These are phyloP conservation scores for Protobothrops mucrosquamatus DNA, from an alignment of 2,113 vertebrate species.

Conservation along the genomic window DNA sequence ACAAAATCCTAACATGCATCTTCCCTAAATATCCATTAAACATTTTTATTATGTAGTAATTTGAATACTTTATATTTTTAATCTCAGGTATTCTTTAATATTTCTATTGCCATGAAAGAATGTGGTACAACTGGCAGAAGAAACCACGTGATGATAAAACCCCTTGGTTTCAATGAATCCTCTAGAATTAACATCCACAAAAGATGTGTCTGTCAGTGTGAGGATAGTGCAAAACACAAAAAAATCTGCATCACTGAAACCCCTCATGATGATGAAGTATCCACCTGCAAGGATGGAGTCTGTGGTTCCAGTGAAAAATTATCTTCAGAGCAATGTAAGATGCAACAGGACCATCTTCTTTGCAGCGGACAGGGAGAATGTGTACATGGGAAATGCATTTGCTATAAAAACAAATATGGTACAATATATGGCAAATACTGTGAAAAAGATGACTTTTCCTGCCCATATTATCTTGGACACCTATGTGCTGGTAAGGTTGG, in stretches of 20 bases:
- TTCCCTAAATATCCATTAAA: not conserved
- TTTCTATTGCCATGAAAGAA: conserved; percentile 81
- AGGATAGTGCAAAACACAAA: conserved; percentile 50
- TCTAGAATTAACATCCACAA: conserved; percentile 74
- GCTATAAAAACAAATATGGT: conserved; percentile 83
- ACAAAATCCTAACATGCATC: not conserved
- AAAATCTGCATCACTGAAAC: conserved; percentile 73
- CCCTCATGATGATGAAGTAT: conserved; percentile 51
- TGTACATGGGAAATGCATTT: conserved; percentile 85
- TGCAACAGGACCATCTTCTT: conserved; percentile 69
- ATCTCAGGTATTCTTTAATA: conserved; percentile 85
- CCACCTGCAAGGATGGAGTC: conserved; percentile 52
- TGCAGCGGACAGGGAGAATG: conserved; percentile 88
- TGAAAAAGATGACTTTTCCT: conserved; percentile 94
- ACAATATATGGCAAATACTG: conserved; percentile 88
- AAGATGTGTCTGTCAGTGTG: conserved; percentile 80
- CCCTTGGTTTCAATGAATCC: conserved; percentile 96
- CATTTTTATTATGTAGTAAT: not conserved
- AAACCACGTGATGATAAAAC: conserved; percentile 75
- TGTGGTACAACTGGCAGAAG: conserved; percentile 76
- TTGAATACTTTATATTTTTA: conserved; percentile 39
- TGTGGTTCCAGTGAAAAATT: conserved; percentile 50
- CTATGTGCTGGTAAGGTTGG: conserved; percentile 85
- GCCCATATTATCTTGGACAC: conserved; percentile 79
- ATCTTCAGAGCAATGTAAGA: conserved; percentile 62